phyloP scores from a whole-genome alignment of 2,113 vertebrate species.

The Nothobranchius kuhntae region DNA sequence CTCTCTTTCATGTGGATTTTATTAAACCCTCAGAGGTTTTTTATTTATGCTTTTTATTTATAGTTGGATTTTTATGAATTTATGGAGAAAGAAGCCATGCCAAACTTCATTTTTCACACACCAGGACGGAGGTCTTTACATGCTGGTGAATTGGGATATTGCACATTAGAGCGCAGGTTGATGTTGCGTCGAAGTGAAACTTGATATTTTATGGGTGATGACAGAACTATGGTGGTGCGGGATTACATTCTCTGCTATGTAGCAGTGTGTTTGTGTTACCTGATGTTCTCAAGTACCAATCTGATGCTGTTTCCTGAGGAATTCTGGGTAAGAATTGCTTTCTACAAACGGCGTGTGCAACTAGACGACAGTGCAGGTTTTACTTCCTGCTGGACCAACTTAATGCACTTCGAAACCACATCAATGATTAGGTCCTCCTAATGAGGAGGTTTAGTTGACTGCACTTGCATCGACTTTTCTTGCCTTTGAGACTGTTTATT shows the following conservation, averaged over 20 bases:
- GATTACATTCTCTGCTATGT: not conserved
- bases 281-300: not conserved
- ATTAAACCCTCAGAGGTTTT: not conserved
- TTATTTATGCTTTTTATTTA: slow-evolving; percentile 18
- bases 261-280: slow-evolving; percentile 21
- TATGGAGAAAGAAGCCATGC: not conserved
- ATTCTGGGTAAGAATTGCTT: slow-evolving; percentile 1
- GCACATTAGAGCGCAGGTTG: slow-evolving; percentile 7
- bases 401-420: not conserved
- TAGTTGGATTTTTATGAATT: slow-evolving; percentile 16
- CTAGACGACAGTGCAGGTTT: not conserved
- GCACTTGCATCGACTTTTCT: not conserved
- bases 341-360: too few relatives aligned
- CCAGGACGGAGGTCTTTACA: not conserved
- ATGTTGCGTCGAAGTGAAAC: slow-evolving; percentile 28
- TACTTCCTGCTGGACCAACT: not conserved
- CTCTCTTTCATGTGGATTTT: not conserved
- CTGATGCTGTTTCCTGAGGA: not conserved
- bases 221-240: not conserved
- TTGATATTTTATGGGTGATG: not conserved
- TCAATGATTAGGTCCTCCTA: not conserved
- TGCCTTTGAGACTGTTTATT: not conserved
- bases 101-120: not conserved
- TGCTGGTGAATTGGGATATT: not conserved
- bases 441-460: slow-evolving; percentile 1